phyloP scores from a whole-genome alignment of 2,113 vertebrate species.

The Felis chaus region DNA sequence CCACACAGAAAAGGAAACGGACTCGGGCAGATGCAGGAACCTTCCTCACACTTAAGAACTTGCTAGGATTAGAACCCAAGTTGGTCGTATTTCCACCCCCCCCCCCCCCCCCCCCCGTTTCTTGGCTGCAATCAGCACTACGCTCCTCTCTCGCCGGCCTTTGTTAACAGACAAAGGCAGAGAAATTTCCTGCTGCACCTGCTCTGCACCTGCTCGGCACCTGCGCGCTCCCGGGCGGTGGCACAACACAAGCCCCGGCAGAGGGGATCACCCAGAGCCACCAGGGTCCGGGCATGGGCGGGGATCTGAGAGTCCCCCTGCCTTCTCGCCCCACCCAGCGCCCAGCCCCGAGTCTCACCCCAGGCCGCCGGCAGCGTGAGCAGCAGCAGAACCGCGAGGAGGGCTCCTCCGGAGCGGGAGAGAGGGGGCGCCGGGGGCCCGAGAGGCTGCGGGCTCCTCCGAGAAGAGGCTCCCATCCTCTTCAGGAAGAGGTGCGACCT shows the following conservation, averaged over 20 bases:
- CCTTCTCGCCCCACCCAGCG: background rate
- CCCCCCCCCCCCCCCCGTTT: too few relatives aligned
- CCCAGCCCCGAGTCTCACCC: slow-evolving; percentile 24
- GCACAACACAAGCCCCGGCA: accelerated
- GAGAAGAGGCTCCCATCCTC: background rate
- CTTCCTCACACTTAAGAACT: background rate
- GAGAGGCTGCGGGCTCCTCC: background rate
- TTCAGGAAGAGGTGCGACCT: background rate
- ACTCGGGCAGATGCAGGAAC: background rate
- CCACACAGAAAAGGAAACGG: background rate
- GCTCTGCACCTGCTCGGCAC: accelerated
- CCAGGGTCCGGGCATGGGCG: background rate
- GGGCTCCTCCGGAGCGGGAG: background rate
- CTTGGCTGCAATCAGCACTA: accelerated
- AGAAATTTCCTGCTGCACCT: accelerated
- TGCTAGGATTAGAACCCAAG: background rate
- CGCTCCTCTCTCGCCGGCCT: background rate
- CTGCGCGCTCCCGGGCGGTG: background rate
- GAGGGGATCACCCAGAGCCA: background rate
- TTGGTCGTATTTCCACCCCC: background rate
- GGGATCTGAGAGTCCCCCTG: too few relatives aligned
- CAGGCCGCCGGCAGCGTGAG: background rate
- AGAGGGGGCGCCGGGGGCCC: accelerated
- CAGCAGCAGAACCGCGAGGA: background rate
- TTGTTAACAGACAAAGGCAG: background rate